A percentile compares a stretch with the other conserved stretches of the same genome.
Evolutionary conservation across 2,113 vertebrate species (phyloP).

Genomic region (Riparia riparia): DNA sequence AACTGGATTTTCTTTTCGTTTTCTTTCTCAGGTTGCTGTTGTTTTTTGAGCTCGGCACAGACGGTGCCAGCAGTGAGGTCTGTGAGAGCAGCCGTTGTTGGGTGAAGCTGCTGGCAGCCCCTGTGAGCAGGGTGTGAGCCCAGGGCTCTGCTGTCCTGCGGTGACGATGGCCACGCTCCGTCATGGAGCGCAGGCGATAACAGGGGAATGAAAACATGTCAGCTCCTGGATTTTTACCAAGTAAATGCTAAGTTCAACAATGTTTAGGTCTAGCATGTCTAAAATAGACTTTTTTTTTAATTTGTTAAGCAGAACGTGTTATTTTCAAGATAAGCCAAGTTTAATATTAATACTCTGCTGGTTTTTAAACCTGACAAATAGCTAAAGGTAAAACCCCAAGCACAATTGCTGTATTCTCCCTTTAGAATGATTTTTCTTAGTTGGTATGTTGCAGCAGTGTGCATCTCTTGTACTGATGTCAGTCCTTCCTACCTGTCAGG

Average conservation of each 20-base stretch:
- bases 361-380: background rate
- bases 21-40: background rate
- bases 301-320: background rate
- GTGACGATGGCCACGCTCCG: accelerated
- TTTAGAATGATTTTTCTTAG: background rate
- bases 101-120: background rate
- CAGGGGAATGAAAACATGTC: background rate
- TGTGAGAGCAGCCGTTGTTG: background rate
- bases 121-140: background rate
- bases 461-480: background rate
- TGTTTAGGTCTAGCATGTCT: background rate
- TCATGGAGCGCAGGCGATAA: background rate
- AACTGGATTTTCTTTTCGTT: background rate
- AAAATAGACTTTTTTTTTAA: background rate
- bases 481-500: background rate
- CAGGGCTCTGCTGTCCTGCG: background rate
- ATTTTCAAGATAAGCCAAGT: background rate
- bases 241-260: background rate
- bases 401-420: background rate
- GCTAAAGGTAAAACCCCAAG: background rate
- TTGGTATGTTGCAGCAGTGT: background rate
- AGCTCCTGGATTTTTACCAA: background rate
- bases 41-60: background rate
- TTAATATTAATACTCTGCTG: background rate
- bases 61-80: background rate